phyloP scores from a whole-genome alignment of 2,888 invertebrate genomes.

The Scaptomyza cyrtandrae region DNA sequence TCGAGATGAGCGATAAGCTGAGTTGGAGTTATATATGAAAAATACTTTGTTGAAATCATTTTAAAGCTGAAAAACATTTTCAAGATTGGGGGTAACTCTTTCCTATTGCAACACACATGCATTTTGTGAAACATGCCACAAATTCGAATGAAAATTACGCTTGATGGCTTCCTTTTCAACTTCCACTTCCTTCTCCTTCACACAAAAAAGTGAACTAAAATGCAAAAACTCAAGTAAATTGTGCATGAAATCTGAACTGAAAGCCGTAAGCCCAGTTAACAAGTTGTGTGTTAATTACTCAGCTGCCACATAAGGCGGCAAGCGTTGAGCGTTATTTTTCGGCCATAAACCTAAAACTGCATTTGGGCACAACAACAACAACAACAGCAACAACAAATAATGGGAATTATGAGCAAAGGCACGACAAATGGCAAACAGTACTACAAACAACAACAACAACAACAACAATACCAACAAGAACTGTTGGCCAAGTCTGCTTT shows the following conservation, averaged over 20 bases:
- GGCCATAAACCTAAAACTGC: constrained; percentile 10
- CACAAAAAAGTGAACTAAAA: too few relatives aligned
- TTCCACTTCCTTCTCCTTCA: too few relatives aligned
- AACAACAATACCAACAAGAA: constrained; percentile 4
- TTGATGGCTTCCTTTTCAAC: constrained; percentile 1
- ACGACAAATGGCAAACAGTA: constrained; percentile 1
- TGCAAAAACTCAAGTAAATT: constrained; percentile 31
- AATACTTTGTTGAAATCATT: neutral
- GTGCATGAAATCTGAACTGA: constrained; percentile 34
- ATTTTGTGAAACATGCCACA: constrained; percentile 30
- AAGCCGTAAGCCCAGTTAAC: constrained; percentile 35
- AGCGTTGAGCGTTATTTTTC: neutral
- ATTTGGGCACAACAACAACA: constrained; percentile 1
- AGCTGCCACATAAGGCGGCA: constrained; percentile 29
- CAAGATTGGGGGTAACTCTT: too few relatives aligned
- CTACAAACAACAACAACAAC: neutral
- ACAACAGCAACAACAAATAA: constrained; percentile 5
- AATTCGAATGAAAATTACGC: constrained; percentile 19
- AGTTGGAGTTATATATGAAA: neutral
- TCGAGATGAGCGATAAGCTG: too few relatives aligned
- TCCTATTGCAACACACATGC: too few relatives aligned
- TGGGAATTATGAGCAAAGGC: constrained; percentile 8
- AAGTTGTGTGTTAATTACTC: constrained; percentile 46
- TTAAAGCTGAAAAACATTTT: neutral
- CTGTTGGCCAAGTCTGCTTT: too few relatives aligned